Conservation (phyloP, 2,113 vertebrate genomes). For the Pterocles gutturalis region DNA sequence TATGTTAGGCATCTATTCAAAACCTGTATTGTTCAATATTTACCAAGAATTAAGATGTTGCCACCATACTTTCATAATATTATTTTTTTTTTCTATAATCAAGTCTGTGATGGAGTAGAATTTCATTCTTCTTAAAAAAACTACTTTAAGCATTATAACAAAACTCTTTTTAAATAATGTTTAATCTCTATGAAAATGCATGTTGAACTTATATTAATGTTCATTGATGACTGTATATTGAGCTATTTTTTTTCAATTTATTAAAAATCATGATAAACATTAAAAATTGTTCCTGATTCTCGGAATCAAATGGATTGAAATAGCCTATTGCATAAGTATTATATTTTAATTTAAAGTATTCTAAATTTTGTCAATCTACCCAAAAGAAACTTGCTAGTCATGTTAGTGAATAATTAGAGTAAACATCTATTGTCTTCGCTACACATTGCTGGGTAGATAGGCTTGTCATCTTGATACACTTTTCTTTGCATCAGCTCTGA, state of each 20-base stretch:
- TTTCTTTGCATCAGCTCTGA: background rate
- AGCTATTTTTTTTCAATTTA: background rate
- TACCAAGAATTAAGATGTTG: background rate
- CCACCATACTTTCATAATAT: background rate
- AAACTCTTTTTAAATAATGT: background rate
- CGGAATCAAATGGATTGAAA: background rate
- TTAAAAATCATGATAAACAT: background rate
- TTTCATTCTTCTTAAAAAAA: background rate
- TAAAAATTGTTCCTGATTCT: background rate
- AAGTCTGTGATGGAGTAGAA: background rate
- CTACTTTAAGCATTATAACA: background rate
- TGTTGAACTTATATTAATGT: background rate
- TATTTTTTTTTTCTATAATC: background rate
- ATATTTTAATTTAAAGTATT: background rate
- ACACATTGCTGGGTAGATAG: background rate
- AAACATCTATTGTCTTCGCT: background rate
- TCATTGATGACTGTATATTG: background rate
- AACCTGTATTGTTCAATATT: background rate
- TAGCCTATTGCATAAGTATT: background rate
- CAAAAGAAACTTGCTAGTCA: background rate
- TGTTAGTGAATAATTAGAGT: background rate
- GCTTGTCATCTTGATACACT: fast-evolving
- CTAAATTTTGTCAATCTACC: background rate
- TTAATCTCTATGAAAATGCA: background rate
- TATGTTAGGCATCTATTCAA: background rate